These are phyloP conservation scores for Drosophila sechellia DNA, from an alignment of 1,140 invertebrate genomes.

Conservation along the genomic window DNA sequence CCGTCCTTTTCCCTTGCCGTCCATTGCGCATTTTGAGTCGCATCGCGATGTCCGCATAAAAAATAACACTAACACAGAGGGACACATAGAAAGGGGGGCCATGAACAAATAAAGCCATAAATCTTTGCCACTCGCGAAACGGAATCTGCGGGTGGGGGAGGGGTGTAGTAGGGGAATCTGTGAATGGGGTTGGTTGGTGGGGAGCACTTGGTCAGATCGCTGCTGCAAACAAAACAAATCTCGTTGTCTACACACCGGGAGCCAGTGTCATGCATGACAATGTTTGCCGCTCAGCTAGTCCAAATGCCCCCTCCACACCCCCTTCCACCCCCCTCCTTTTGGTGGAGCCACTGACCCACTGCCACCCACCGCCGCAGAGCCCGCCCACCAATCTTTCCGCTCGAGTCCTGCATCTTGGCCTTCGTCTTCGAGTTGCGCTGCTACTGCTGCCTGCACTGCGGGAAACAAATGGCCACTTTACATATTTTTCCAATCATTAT, in stretches of 20 bases:
- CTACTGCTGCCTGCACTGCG: slow-evolving; percentile 17
- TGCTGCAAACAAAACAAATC: slow-evolving; percentile 71
- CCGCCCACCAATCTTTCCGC: slow-evolving; percentile 5
- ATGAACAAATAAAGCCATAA: slow-evolving; percentile 77
- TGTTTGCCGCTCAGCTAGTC: slow-evolving; percentile 37
- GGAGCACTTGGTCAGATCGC: slow-evolving; percentile 54
- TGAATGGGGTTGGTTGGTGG: neutral
- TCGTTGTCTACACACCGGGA: slow-evolving; percentile 65
- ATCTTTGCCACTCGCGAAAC: slow-evolving; percentile 63
- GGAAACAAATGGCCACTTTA: neutral
- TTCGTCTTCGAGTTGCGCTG: slow-evolving; percentile 26
- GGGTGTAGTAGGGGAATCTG: too few species aligned
- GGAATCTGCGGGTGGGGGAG: neutral
- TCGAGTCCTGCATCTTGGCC: slow-evolving; percentile 33
- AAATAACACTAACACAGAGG: slow-evolving; percentile 53
- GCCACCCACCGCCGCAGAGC: neutral
- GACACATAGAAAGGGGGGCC: slow-evolving; percentile 18
- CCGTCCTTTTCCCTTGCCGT: slow-evolving; percentile 1
- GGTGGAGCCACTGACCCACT: neutral
- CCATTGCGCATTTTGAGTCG: slow-evolving; percentile 37
- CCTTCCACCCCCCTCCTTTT: neutral
- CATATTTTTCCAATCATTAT: neutral
- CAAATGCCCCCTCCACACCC: neutral
- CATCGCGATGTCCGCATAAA: slow-evolving; percentile 47
- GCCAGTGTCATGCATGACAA: slow-evolving; percentile 65